Conservation (phyloP, 2,888 invertebrate genomes). For the Acleris holmiana region DNA sequence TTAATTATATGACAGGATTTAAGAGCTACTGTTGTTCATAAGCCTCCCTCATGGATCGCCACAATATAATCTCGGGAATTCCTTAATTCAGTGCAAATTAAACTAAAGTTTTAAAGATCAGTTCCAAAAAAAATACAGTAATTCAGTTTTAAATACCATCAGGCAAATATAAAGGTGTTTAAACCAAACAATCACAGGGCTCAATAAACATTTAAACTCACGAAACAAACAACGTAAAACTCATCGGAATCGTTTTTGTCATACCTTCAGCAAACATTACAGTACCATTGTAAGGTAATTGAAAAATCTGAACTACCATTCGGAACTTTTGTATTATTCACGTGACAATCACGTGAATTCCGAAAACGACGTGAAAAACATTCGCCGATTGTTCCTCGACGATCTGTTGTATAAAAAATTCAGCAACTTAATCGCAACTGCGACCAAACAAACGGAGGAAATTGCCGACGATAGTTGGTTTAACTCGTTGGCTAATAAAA, state of each 20-base stretch:
- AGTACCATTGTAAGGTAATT: constrained; percentile 76
- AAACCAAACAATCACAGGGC: constrained; percentile 7
- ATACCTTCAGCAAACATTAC: constrained; percentile 51
- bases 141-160: too few relatives aligned
- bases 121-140: too few relatives aligned
- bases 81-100: too few relatives aligned
- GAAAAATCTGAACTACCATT: constrained; percentile 77
- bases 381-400: constrained; percentile 71
- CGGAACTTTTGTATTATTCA: constrained; percentile 72
- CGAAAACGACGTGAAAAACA: constrained; percentile 80
- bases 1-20: too few relatives aligned
- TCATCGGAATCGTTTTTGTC: constrained; percentile 44
- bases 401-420: constrained; percentile 73
- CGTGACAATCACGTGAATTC: constrained; percentile 76
- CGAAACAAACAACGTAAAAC: constrained; percentile 38
- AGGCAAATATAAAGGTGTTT: not conserved
- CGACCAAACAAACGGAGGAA: constrained; percentile 63
- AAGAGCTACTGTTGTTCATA: too few relatives aligned
- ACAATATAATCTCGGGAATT: too few relatives aligned
- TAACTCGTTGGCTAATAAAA: constrained; percentile 55
- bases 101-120: too few relatives aligned
- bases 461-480: constrained; percentile 59
- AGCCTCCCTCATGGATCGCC: too few relatives aligned
- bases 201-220: constrained; percentile 24
- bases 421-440: constrained; percentile 73